Percentiles rank a stretch among this genome's conserved stretches.
Conservation (phyloP, 2,113 vertebrate genomes). For the Heliornis fulica region DNA sequence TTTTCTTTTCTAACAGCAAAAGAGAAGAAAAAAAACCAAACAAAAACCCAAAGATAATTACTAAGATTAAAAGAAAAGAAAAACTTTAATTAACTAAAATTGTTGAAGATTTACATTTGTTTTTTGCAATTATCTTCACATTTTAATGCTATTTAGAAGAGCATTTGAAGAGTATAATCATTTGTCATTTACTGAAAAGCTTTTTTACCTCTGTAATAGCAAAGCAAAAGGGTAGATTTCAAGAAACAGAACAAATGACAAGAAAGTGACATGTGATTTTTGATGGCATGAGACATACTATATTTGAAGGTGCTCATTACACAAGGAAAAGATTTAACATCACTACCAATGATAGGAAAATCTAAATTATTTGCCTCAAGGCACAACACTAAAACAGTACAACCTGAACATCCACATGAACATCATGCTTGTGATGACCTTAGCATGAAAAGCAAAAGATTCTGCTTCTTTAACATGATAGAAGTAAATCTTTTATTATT, state of each 20-base stretch:
- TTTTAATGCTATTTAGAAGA: conserved; percentile 35
- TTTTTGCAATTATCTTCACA: conserved; percentile 46
- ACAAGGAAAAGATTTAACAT: conserved; percentile 16
- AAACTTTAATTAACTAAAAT: background rate
- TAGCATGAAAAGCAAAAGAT: background rate
- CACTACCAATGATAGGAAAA: background rate
- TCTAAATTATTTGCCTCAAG: background rate
- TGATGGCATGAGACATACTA: background rate
- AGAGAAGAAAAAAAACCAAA: background rate
- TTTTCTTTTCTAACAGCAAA: conserved; percentile 28
- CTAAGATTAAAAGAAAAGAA: background rate
- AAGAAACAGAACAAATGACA: conserved; percentile 52
- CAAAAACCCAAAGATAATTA: background rate
- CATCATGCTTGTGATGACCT: background rate
- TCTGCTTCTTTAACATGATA: background rate
- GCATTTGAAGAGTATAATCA: conserved; percentile 38
- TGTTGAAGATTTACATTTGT: conserved; percentile 11
- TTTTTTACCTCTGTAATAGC: conserved; percentile 33
- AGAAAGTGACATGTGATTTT: conserved; percentile 19
- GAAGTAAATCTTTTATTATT: background rate
- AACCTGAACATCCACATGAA: background rate
- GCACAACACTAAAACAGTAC: background rate
- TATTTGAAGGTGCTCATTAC: conserved; percentile 35
- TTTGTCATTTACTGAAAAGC: conserved; percentile 32
- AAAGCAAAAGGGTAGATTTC: background rate